Evolutionary conservation across 2,888 invertebrate genomes (phyloP).

Genomic region (Gymnocheta viridis): DNA sequence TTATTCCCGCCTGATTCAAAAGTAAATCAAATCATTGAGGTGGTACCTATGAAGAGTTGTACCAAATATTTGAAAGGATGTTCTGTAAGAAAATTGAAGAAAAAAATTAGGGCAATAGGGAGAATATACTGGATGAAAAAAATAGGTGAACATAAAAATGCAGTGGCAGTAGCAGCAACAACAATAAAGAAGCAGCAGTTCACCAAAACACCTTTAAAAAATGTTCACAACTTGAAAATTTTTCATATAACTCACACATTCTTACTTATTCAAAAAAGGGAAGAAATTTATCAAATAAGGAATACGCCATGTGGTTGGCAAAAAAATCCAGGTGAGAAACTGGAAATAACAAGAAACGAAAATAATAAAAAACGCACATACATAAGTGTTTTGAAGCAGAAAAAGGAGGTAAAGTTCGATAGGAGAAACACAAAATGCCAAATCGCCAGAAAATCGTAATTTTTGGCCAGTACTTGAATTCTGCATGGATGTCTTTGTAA

Average conservation of each 20-base stretch:
- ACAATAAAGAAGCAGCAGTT: background rate
- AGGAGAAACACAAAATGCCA: background rate
- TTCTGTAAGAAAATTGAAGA: conserved; percentile 6
- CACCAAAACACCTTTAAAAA: conserved; percentile 28
- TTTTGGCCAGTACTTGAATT: too few relatives aligned
- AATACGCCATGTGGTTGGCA: conserved; percentile 21
- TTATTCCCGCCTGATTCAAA: conserved; percentile 44
- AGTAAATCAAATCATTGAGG: conserved; percentile 58
- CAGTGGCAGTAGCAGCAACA: background rate
- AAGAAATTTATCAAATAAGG: conserved; percentile 6
- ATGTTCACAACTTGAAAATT: background rate
- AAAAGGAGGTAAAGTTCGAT: background rate
- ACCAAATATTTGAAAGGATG: conserved; percentile 56
- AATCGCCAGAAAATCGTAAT: too few relatives aligned
- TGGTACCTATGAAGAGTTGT: conserved; percentile 45
- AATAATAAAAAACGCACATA: background rate
- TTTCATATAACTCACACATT: background rate
- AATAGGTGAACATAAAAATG: conserved; percentile 13
- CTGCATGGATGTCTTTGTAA: too few relatives aligned
- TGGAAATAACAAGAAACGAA: background rate
- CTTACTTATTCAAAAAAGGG: background rate
- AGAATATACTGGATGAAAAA: background rate
- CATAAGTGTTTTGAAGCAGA: conserved; percentile 16
- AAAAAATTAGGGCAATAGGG: conserved; percentile 46
- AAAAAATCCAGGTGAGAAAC: background rate